These are phyloP conservation scores for Chorisops tibialis DNA, from an alignment of 2,888 invertebrate species.

Conservation along the genomic window DNA sequence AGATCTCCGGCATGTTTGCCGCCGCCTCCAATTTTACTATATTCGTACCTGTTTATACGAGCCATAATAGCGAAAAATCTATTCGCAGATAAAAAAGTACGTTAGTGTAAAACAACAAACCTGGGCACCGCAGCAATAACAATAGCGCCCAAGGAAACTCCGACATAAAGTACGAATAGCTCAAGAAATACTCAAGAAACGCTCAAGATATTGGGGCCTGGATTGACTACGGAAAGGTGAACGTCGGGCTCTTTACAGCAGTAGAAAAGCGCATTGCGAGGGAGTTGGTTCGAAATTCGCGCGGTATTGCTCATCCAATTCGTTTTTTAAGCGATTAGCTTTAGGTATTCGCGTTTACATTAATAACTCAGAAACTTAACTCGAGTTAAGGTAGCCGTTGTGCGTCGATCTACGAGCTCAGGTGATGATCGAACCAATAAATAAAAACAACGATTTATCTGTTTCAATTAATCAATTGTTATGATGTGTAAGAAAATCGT, in stretches of 20 bases:
- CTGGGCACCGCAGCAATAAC: neutral
- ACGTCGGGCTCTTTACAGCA: constrained; percentile 14
- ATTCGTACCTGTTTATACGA: neutral
- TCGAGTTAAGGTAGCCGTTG: too few relatives aligned
- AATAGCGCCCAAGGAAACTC: neutral
- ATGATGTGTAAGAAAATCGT: neutral
- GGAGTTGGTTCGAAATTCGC: constrained; percentile 22
- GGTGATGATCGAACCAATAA: too few relatives aligned
- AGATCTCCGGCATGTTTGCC: constrained; percentile 11
- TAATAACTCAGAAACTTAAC: too few relatives aligned
- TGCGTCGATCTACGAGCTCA: too few relatives aligned
- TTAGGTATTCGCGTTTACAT: neutral
- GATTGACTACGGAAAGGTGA: neutral
- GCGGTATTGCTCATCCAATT: neutral
- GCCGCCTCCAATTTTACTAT: constrained; percentile 10
- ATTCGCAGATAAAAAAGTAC: too few relatives aligned
- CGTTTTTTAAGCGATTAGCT: neutral
- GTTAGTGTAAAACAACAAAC: too few relatives aligned
- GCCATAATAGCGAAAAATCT: too few relatives aligned
- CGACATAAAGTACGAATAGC: constrained; percentile 1
- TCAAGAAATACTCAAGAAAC: constrained; percentile 6
- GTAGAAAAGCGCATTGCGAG: constrained; percentile 30
- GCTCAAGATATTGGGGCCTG: neutral
- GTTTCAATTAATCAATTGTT: too few relatives aligned
- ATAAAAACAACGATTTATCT: too few relatives aligned